These are phyloP conservation scores for Leptopilina myrica DNA, from an alignment of 2,888 invertebrate genomes.

Conservation along the genomic window DNA sequence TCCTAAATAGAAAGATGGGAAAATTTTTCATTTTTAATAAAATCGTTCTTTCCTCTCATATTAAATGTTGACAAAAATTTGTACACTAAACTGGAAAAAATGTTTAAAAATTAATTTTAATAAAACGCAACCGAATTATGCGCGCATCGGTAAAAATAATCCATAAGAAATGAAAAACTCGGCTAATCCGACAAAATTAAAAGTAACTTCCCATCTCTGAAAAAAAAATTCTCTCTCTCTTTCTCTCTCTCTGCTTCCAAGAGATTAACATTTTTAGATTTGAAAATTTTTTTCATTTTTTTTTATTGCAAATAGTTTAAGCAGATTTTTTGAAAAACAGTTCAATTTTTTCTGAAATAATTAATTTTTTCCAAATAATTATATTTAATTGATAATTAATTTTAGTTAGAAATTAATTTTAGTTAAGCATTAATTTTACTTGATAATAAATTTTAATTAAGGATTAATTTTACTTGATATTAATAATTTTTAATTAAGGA, in stretches of 20 bases:
- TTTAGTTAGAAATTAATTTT: no score
- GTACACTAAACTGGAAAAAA: neutral
- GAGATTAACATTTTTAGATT: neutral
- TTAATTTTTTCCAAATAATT: no score
- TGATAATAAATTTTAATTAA: no score
- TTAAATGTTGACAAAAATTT: neutral
- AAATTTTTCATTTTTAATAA: neutral
- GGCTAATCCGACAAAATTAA: slow-evolving; percentile 5
- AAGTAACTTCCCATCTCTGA: neutral
- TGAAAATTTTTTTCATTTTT: neutral
- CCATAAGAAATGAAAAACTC: slow-evolving; percentile 3
- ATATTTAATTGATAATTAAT: no score
- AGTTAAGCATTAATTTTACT: no score
- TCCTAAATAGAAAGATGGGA: no score
- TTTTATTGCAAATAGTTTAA: neutral
- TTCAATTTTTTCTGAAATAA: no score
- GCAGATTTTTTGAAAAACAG: no score
- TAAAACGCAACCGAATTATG: neutral
- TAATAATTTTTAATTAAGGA: no score
- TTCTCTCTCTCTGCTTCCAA: neutral
- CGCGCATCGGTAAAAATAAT: slow-evolving; percentile 8
- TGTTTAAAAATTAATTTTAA: neutral
- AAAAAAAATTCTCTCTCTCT: slow-evolving; percentile 1
- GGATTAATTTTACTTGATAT: no score
- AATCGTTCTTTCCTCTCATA: no score